Conservation (phyloP, 2,888 invertebrate genomes). For the Chromoteleia sp. region DNA sequence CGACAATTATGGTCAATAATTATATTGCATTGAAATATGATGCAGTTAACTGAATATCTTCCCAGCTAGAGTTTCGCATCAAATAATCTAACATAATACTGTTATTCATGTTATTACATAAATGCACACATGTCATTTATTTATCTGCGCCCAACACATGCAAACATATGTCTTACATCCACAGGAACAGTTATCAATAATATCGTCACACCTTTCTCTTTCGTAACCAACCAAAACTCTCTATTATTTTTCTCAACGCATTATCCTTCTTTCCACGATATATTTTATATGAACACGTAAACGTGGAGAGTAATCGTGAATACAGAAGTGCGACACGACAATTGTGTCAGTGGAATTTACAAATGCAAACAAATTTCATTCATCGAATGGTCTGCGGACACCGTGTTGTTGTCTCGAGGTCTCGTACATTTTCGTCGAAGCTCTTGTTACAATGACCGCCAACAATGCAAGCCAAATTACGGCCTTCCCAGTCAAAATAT, state of each 20-base stretch:
- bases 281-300: constrained; percentile 17
- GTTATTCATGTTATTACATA: too few species aligned
- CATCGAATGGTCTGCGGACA: constrained; percentile 27
- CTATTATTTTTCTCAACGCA: constrained; percentile 14
- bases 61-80: too few species aligned
- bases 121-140: too few species aligned
- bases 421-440: constrained; percentile 69
- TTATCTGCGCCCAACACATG: too few species aligned
- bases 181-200: too few species aligned
- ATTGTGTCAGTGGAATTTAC: constrained; percentile 68
- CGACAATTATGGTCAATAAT: too few species aligned
- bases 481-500: constrained; percentile 82
- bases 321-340: constrained; percentile 51
- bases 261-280: constrained; percentile 7
- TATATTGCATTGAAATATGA: too few species aligned
- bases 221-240: constrained; percentile 3
- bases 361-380: constrained; percentile 77
- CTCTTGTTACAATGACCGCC: constrained; percentile 75
- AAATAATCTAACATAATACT: too few species aligned
- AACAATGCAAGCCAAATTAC: constrained; percentile 83
- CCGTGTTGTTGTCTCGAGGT: constrained; percentile 59
- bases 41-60: too few species aligned
- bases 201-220: constrained; percentile 3
- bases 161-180: too few species aligned
- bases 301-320: constrained; percentile 11